Conservation (phyloP, 1,140 invertebrate species). For the Drosophila cardini region DNA sequence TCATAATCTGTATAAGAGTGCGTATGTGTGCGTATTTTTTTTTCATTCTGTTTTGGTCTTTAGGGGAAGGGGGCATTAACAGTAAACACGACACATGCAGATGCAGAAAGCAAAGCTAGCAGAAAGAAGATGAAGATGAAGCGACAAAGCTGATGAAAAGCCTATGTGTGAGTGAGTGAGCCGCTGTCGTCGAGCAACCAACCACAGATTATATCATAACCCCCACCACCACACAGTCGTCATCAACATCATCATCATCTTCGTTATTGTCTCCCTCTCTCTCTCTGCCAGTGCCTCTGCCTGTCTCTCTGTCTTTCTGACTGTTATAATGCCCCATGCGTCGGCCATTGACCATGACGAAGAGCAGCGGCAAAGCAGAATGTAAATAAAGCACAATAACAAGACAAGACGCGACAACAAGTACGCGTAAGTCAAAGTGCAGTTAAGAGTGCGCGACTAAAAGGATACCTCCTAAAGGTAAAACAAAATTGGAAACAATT, state of each 20-base stretch:
- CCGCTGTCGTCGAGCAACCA: slow-evolving; percentile 52
- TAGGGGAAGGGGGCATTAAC: slow-evolving; percentile 10
- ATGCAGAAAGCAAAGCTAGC: slow-evolving; percentile 31
- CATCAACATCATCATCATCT: slow-evolving; percentile 33
- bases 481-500: not conserved
- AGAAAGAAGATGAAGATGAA: slow-evolving; percentile 15
- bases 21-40: slow-evolving; percentile 4
- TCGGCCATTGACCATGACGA: slow-evolving; percentile 80
- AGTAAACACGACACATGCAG: slow-evolving; percentile 42
- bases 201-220: slow-evolving; percentile 79
- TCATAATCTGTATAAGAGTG: slow-evolving; percentile 14
- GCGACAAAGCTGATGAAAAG: slow-evolving; percentile 50
- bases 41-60: no score
- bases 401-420: slow-evolving; percentile 52
- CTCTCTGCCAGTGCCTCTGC: no score
- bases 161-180: slow-evolving; percentile 53
- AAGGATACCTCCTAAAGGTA: slow-evolving; percentile 11
- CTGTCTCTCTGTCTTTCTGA: slow-evolving; percentile 3
- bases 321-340: slow-evolving; percentile 56
- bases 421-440: slow-evolving; percentile 27
- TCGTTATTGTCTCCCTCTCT: slow-evolving; percentile 7
- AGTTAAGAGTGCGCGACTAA: slow-evolving; percentile 9
- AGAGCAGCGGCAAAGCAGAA: slow-evolving; percentile 67
- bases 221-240: slow-evolving; percentile 37
- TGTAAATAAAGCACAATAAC: slow-evolving; percentile 76